Percentiles rank a stretch among this genome's conserved stretches.
These are phyloP conservation scores for Drosophila nr. medialis DNA, from an alignment of 2,888 invertebrate species.

Conservation along the genomic window DNA sequence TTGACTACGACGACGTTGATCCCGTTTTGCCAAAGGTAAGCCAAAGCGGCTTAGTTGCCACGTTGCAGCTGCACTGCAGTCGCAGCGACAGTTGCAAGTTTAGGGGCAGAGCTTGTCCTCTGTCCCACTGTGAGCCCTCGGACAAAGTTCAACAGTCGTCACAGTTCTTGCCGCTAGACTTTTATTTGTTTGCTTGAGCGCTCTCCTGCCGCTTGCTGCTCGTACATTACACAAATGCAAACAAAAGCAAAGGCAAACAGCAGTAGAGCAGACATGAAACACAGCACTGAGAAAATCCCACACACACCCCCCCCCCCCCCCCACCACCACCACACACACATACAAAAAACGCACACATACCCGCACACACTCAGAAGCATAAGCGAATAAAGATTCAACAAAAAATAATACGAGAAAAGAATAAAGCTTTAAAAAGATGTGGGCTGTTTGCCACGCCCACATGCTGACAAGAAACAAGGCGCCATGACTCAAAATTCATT, in stretches of 20 bases:
- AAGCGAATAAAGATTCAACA: constrained; percentile 21
- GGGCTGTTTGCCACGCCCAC: constrained; percentile 58
- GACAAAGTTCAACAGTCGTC: constrained; percentile 75
- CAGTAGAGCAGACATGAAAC: constrained; percentile 38
- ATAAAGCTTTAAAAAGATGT: constrained; percentile 27
- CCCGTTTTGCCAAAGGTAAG: constrained; percentile 64
- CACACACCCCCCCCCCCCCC: constrained; percentile 2
- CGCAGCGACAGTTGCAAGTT: constrained; percentile 7
- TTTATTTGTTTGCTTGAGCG: constrained; percentile 61
- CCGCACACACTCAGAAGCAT: constrained; percentile 8
- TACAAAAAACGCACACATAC: neutral
- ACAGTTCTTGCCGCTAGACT: constrained; percentile 57
- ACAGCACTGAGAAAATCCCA: constrained; percentile 59
- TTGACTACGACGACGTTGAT: constrained; percentile 59
- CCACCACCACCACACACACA: constrained; percentile 11
- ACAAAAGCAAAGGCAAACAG: constrained; percentile 48
- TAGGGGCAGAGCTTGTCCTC: constrained; percentile 18
- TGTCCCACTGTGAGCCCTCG: constrained; percentile 19
- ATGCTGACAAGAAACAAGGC: constrained; percentile 58
- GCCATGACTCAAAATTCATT: constrained; percentile 73
- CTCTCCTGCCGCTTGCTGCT: constrained; percentile 39
- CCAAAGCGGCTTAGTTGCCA: constrained; percentile 69
- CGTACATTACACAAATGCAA: constrained; percentile 52
- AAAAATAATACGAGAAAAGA: constrained; percentile 4
- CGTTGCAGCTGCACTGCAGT: constrained; percentile 10